Evolutionary conservation across 2,797 vertebrate genomes (phyloP).

Genomic region (Pseudochirops cupreus): DNA sequence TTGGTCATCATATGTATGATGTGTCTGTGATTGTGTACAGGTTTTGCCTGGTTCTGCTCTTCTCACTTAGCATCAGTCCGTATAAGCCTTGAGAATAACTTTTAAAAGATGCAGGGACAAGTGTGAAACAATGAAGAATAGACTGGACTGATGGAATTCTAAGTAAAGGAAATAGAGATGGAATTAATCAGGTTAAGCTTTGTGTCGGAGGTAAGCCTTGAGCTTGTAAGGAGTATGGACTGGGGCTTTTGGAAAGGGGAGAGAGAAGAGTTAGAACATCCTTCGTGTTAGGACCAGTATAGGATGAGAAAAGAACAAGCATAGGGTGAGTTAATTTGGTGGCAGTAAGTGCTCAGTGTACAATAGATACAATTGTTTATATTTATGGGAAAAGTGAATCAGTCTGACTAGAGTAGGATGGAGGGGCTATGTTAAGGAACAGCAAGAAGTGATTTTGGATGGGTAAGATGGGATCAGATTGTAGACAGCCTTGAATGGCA

Average conservation of each 20-base stretch:
- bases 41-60: no score
- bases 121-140: not conserved
- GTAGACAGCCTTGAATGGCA: not conserved
- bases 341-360: not conserved
- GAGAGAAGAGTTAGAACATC: not conserved
- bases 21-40: no score
- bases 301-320: not conserved
- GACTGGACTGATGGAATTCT: not conserved
- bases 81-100: not conserved
- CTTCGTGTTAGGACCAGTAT: not conserved
- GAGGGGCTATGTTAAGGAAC: not conserved
- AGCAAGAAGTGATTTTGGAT: not conserved
- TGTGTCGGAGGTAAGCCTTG: not conserved
- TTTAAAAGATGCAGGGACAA: not conserved
- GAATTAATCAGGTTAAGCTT: not conserved
- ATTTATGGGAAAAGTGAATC: not conserved
- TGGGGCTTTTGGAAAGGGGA: not conserved
- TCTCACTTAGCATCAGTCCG: no score
- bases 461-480: not conserved
- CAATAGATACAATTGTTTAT: not conserved
- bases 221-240: not conserved
- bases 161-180: not conserved
- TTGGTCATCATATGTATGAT: no score
- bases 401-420: not conserved
- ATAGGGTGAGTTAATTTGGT: not conserved